These are phyloP conservation scores for Dynastes grantii DNA, from an alignment of 2,888 invertebrate species.

Conservation along the genomic window DNA sequence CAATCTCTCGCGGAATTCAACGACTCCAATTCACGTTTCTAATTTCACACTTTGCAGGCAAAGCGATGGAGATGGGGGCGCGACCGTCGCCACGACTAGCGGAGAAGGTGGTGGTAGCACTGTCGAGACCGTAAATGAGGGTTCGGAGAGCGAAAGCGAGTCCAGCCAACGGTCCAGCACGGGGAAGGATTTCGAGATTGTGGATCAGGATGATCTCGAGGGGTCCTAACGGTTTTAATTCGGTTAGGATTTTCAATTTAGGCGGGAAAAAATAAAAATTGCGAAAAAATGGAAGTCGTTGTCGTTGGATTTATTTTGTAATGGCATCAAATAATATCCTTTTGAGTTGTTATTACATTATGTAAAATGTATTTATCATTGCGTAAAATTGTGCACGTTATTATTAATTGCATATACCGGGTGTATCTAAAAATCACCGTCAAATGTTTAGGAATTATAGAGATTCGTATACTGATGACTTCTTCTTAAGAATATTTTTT, in stretches of 20 bases:
- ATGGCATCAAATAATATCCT: background rate
- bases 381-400: background rate
- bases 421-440: background rate
- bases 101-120: slow-evolving; percentile 46
- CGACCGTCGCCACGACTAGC: background rate
- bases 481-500: too few species aligned
- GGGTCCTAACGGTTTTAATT: slow-evolving; percentile 9
- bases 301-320: background rate
- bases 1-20: background rate
- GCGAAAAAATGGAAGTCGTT: background rate
- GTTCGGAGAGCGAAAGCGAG: slow-evolving; percentile 87
- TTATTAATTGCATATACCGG: background rate
- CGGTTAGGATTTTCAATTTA: too few species aligned
- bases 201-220: slow-evolving; percentile 81
- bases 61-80: slow-evolving; percentile 36
- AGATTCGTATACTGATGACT: too few species aligned
- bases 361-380: background rate
- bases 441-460: too few species aligned
- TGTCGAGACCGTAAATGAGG: slow-evolving; percentile 60
- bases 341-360: background rate
- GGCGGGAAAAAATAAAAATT: too few species aligned
- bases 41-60: slow-evolving; percentile 48
- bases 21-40: slow-evolving; percentile 12
- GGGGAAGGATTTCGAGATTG: slow-evolving; percentile 91
- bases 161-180: slow-evolving; percentile 86